Conservation (phyloP, 2,113 vertebrate genomes). For the Trematomus loennbergii region DNA sequence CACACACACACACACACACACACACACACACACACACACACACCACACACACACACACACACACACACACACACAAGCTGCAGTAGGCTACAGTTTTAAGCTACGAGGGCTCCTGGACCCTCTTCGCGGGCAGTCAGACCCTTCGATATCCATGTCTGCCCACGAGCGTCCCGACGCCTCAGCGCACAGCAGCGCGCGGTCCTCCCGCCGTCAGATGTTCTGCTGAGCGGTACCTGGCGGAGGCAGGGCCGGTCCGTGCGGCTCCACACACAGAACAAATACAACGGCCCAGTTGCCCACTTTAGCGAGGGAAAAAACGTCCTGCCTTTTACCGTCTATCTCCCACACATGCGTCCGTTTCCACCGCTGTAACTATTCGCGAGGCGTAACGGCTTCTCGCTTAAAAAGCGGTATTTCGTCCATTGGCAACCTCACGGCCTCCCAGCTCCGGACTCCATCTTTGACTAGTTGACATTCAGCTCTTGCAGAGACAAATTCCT, state of each 20-base stretch:
- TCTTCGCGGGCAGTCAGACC: conserved; percentile 40
- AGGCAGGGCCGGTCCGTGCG: conserved; percentile 79
- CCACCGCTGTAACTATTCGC: neutral
- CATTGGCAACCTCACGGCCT: conserved; percentile 88
- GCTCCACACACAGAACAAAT: conserved; percentile 58
- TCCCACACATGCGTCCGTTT: conserved; percentile 11
- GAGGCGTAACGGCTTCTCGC: conserved; percentile 20
- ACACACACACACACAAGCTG: conserved; percentile 53
- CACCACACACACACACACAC: no score
- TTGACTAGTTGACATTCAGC: conserved; percentile 98
- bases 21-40: conserved; percentile 7
- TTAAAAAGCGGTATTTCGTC: conserved; percentile 72
- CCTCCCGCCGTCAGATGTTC: conserved; percentile 43
- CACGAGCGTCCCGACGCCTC: conserved; percentile 81
- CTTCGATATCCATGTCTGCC: conserved; percentile 46
- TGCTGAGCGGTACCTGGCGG: conserved; percentile 84
- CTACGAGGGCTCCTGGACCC: conserved; percentile 27
- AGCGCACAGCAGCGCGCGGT: conserved; percentile 64
- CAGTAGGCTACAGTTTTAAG: conserved; percentile 19
- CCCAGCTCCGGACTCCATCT: conserved; percentile 93
- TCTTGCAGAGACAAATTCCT: conserved; percentile 90
- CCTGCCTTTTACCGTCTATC: conserved; percentile 41
- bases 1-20: conserved; percentile 8
- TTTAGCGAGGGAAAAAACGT: conserved; percentile 39
- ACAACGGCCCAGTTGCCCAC: conserved; percentile 66